Conservation (phyloP, 1,140 invertebrate species). For the Euura saliciscinereae region DNA sequence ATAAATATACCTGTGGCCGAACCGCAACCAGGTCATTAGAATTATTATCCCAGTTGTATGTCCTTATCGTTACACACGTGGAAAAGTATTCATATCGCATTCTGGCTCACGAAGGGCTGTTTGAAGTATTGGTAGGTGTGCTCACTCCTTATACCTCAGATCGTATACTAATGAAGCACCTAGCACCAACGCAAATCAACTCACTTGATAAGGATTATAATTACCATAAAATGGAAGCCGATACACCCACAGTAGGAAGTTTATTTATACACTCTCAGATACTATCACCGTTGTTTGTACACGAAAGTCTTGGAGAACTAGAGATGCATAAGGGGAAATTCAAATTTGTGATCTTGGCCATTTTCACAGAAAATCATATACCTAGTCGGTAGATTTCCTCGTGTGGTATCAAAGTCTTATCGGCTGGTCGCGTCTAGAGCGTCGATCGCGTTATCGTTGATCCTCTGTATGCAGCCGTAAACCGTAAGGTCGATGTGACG, state of each 20-base stretch:
- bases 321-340: not conserved
- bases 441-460: not conserved
- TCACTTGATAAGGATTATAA: not conserved
- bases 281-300: not conserved
- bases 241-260: not conserved
- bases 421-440: not conserved
- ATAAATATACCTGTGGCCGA: too few relatives aligned
- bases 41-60: too few relatives aligned
- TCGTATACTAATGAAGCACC: too few relatives aligned
- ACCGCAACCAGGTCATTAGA: too few relatives aligned
- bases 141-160: too few relatives aligned
- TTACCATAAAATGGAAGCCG: not conserved
- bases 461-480: not conserved
- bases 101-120: too few relatives aligned
- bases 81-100: too few relatives aligned
- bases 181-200: not conserved
- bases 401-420: not conserved
- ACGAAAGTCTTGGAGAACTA: not conserved
- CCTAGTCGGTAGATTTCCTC: not conserved
- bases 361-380: not conserved
- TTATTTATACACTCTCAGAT: not conserved
- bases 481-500: not conserved
- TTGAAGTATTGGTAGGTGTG: too few relatives aligned
- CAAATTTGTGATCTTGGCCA: not conserved
- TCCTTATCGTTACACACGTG: too few relatives aligned